phyloP scores from a whole-genome alignment of 2,888 invertebrate genomes.

The Nemotelus pantherinus region DNA sequence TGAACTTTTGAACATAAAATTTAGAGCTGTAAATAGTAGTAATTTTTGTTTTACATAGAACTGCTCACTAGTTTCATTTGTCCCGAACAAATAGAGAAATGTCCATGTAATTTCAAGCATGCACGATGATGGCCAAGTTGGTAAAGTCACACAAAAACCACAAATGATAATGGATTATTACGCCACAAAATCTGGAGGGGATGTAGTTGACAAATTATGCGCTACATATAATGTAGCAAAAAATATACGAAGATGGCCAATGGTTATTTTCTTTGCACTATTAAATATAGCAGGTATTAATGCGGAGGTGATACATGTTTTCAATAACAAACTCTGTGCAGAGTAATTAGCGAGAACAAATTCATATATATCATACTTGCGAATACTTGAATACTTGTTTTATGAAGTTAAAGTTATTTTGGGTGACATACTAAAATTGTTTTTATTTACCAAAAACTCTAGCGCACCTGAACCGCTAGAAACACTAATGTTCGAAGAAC shows the following conservation, averaged over 20 bases:
- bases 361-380: too few species aligned
- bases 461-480: too few species aligned
- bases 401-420: too few species aligned
- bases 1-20: neutral
- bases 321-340: neutral
- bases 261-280: constrained; percentile 7
- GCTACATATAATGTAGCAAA: constrained; percentile 4
- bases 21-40: constrained; percentile 11
- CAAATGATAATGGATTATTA: neutral
- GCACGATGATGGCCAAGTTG: constrained; percentile 15
- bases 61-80: constrained; percentile 2
- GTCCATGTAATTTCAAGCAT: constrained; percentile 21
- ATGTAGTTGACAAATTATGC: constrained; percentile 21
- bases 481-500: too few species aligned
- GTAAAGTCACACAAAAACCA: constrained; percentile 14
- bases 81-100: neutral
- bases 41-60: constrained; percentile 8
- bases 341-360: too few species aligned
- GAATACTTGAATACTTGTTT: too few species aligned
- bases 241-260: constrained; percentile 16
- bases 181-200: constrained; percentile 7
- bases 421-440: too few species aligned
- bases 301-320: neutral
- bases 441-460: too few species aligned
- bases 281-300: constrained; percentile 7